Evolutionary conservation across 53 echinoderm and acorn worm species (phyloP), one percentile per base, ranked within the genome.

Genomic region (Temnopleurus reevesii): DNA sequence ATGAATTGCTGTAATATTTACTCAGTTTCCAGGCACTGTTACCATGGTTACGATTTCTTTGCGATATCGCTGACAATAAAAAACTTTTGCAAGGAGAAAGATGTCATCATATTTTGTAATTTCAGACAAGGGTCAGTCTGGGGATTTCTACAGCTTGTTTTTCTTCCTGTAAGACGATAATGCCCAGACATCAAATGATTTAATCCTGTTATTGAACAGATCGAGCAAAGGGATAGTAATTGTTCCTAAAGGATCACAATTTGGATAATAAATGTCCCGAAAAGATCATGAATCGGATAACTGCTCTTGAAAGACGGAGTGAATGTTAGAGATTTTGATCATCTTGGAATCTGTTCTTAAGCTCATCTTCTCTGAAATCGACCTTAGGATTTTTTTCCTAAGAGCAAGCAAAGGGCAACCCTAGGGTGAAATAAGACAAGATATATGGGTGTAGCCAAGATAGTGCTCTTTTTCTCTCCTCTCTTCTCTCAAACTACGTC

Each of bases 351-450:
- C 41, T 23, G 41, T 21, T 36, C 8, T 23, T 19, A 4, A 4
- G 21, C 71, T 41, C 8, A 71, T 71, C 71, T 26, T 49, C 30
- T 79, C 79, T 79, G 79, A 79, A 79, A 79, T 15, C 17, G 79
- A 17, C 79, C 79, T 79, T 79, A 79, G 46, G 79, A 28, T 28
- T 5, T 47, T 8, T 38, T n/a, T 38, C 41, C 21, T 38, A n/a
- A 71, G 29, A 27, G 46, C n/a, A 79, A 49, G 79, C 41, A 29
- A 13, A 49, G 79, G 46, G 79, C 79, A 17, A 4, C 79, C 79
- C 79, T 79, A 28, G 79, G 79, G 41, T 4, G 49, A 17, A 13
- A n/a, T n/a, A n/a, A n/a, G n/a, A n/a, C n/a, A n/a, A n/a, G n/a
- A n/a, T 79, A 45, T 26, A 44, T 79, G 79, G 79, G 79, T 79